A percentile compares a stretch with the other conserved stretches of the same genome.
phyloP scores from a whole-genome alignment of 2,797 vertebrate species.

The Ibycter americanus region DNA sequence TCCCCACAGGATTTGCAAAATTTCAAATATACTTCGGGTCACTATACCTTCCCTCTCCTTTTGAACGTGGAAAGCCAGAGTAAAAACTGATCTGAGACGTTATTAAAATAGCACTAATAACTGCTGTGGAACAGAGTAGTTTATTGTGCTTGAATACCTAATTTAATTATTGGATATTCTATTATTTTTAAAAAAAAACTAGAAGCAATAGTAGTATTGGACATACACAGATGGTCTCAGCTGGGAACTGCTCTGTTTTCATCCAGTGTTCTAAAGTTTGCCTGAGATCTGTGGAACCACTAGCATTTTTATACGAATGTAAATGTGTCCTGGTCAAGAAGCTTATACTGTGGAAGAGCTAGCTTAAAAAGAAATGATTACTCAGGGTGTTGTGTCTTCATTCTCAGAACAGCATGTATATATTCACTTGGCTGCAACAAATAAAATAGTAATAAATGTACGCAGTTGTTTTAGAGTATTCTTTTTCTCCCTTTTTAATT shows the following conservation, averaged over 20 bases:
- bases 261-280: neutral
- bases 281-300: neutral
- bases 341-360: accelerated
- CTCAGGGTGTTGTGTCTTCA: neutral
- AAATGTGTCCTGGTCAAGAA: neutral
- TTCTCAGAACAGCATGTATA: neutral
- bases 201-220: neutral
- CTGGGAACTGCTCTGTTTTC: neutral
- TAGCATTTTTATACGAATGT: neutral
- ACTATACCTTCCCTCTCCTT: neutral
- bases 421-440: neutral
- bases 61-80: neutral
- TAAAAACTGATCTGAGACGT: neutral
- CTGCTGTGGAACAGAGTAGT: neutral
- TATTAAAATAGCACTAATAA: neutral
- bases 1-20: neutral
- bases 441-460: neutral
- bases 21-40: neutral
- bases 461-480: neutral
- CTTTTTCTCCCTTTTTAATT: neutral
- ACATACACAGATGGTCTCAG: neutral
- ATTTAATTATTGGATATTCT: neutral
- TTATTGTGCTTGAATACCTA: neutral
- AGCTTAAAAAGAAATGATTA: neutral
- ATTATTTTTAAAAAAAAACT: neutral